A percentile compares a stretch with the other conserved stretches of the same genome.
Conservation (phyloP, 2,797 vertebrate genomes). For the Eutrigla gurnardus region DNA sequence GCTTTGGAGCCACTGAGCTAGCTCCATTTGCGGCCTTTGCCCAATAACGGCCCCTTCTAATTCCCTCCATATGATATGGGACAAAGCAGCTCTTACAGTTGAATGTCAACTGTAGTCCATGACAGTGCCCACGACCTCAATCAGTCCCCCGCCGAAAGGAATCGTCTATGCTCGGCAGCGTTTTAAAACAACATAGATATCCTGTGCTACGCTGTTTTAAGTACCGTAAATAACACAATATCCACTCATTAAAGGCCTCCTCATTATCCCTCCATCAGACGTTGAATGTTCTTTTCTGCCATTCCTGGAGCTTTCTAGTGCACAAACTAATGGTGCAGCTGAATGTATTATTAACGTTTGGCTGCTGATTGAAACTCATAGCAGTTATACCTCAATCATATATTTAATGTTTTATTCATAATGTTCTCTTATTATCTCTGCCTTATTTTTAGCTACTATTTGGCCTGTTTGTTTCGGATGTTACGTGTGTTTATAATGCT, state of each 20-base stretch:
- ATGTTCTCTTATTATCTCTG: not conserved
- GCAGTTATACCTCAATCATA: not conserved
- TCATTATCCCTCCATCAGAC: slow-evolving; percentile 16
- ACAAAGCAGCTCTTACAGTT: not conserved
- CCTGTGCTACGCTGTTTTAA: slow-evolving; percentile 20
- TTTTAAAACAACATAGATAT: slow-evolving; percentile 32
- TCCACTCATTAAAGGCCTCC: slow-evolving; percentile 30
- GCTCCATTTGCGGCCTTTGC: not conserved
- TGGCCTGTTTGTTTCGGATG: not conserved
- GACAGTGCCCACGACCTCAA: not conserved
- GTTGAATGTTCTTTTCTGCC: slow-evolving; percentile 1
- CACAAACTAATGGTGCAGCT: slow-evolving; percentile 27
- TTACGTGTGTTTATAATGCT: not conserved
- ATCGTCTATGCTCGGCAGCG: slow-evolving; percentile 9
- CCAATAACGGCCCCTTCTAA: not conserved
- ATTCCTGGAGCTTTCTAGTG: slow-evolving; percentile 12
- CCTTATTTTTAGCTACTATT: not conserved
- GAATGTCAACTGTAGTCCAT: not conserved
- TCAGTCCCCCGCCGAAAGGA: not conserved
- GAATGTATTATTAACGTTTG: slow-evolving; percentile 13
- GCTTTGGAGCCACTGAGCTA: not conserved
- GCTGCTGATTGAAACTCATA: slow-evolving; percentile 18
- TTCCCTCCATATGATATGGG: not conserved
- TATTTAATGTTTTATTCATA: slow-evolving; percentile 1
- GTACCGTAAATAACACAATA: slow-evolving; percentile 25